Percentiles rank a stretch among this genome's conserved stretches.
These are phyloP conservation scores for Tenodera sinensis DNA, from an alignment of 2,888 invertebrate species.

Conservation along the genomic window DNA sequence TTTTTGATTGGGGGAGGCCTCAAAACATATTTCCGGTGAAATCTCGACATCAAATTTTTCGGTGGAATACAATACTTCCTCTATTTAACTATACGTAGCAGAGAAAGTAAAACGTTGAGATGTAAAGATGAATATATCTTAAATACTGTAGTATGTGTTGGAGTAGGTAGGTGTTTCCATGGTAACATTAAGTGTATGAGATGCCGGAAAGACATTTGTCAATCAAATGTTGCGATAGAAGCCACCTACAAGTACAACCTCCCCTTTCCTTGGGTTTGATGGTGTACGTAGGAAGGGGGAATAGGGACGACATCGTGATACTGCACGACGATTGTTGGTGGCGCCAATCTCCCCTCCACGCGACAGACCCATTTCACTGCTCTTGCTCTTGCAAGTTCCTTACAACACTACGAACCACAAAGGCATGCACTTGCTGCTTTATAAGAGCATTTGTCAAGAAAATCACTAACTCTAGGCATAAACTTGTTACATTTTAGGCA, in stretches of 20 bases:
- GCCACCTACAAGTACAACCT: background rate
- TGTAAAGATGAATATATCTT: too few relatives aligned
- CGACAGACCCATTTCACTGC: background rate
- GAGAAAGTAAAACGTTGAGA: too few relatives aligned
- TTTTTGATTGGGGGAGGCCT: too few relatives aligned
- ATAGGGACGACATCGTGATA: background rate
- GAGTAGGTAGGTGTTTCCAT: background rate
- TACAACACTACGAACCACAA: background rate
- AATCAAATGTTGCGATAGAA: background rate
- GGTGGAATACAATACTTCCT: too few relatives aligned
- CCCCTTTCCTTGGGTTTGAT: conserved; percentile 1
- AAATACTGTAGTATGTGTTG: too few relatives aligned
- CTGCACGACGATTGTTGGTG: conserved; percentile 4
- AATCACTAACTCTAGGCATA: too few relatives aligned
- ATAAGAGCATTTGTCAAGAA: too few relatives aligned
- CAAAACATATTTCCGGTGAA: too few relatives aligned
- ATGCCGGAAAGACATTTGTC: background rate
- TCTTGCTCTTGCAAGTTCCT: too few relatives aligned
- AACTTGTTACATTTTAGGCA: too few relatives aligned
- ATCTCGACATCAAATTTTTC: too few relatives aligned
- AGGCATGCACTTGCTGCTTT: background rate
- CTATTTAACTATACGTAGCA: too few relatives aligned
- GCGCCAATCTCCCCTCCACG: background rate
- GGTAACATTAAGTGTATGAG: background rate
- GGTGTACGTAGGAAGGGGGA: background rate